These are phyloP conservation scores for Paracentrotus lividus DNA, from an alignment of 53 echinoderm and acorn worm genomes.

Conservation along the genomic window DNA sequence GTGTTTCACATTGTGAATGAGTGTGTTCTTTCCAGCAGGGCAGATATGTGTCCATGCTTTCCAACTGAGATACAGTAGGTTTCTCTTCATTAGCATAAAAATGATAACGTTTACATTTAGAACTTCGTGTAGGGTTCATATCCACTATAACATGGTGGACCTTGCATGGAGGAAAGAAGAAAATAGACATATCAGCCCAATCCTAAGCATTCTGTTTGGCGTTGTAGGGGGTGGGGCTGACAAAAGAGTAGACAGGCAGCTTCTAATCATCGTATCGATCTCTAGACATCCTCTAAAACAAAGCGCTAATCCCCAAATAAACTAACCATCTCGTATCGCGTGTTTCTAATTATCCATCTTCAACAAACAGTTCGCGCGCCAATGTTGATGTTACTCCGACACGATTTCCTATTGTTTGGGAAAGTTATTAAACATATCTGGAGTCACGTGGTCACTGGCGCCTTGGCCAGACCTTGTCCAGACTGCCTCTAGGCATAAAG, in stretches of 20 bases:
- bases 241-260: background rate
- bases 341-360: constrained; percentile 21
- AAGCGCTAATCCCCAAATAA: constrained; percentile 35
- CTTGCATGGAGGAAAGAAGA: too few species aligned
- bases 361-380: background rate
- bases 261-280: background rate
- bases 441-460: background rate
- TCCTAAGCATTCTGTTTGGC: too few species aligned
- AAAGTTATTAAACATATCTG: constrained; percentile 26
- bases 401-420: background rate
- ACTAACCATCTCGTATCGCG: background rate
- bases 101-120: too few species aligned
- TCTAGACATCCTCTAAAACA: constrained; percentile 19
- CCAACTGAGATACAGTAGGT: too few species aligned
- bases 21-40: too few species aligned
- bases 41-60: too few species aligned
- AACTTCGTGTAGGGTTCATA: too few species aligned
- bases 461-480: background rate
- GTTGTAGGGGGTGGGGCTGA: background rate
- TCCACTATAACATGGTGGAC: too few species aligned
- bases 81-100: too few species aligned
- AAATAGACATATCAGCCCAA: too few species aligned
- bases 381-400: background rate
- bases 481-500: background rate
- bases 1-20: too few species aligned